Evolutionary conservation across 2,888 invertebrate genomes (phyloP), one percentile per base, ranked within the genome.

Genomic region (Euspilapteryx auroguttella): DNA sequence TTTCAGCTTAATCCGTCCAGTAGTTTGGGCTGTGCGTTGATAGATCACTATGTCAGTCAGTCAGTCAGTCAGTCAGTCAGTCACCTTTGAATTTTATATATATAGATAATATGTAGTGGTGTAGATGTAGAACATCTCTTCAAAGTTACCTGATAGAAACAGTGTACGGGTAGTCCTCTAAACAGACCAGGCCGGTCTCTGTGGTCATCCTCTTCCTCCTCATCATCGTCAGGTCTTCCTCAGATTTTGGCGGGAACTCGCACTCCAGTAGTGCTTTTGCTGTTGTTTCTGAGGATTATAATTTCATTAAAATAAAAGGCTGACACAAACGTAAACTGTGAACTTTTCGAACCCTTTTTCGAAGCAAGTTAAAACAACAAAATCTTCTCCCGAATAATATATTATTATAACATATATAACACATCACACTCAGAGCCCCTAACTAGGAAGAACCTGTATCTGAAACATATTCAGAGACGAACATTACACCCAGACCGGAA

Each of bases 111-210:
- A 24, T 34, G 15, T 27, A 24, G 21, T 23, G 12, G 12, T 30
- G n/a, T n/a, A n/a, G n/a, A n/a, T n/a, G n/a, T n/a, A n/a, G n/a
- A n/a, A n/a, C n/a, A n/a, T n/a, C n/a, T n/a, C n/a, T n/a, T n/a
- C n/a, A n/a, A n/a, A n/a, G n/a, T n/a, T 38, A 71, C 73, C 73
- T 65, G 14, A 73, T 38, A 6, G 73, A 73, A 1, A 69, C 66
- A 1, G 69, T 71, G 32, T 73, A 75, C 0, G 73, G 73, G 32
- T 73, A 75, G 34, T 75, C 73, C 41, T 75, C 73, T 10, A 75
- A 40, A 32, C 73, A 75, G 3, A 75, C 73, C 3, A 75, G 48
- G 1, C 73, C 75, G 4, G 53, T 52, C 25, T 62, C 62, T 0
- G 75, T 71, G 0, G 75, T 73, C 6, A 75, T 42, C 22, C 75